These are phyloP conservation scores for Girardia tigrina DNA, from an alignment of 2,888 invertebrate genomes.

Conservation along the genomic window DNA sequence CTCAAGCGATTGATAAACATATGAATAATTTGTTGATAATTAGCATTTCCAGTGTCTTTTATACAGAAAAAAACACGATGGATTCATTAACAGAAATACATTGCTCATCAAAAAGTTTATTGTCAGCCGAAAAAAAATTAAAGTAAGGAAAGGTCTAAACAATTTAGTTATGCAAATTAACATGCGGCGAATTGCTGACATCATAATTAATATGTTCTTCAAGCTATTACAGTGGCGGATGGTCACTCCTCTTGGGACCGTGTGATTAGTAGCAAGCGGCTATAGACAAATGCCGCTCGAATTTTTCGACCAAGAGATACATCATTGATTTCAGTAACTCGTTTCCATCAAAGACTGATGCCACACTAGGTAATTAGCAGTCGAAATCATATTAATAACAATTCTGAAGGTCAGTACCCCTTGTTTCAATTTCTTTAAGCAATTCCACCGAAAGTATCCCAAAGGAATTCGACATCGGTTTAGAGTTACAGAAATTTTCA, in stretches of 20 bases:
- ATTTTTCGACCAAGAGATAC: background rate
- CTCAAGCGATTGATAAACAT: constrained; percentile 18
- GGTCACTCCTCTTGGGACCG: constrained; percentile 1
- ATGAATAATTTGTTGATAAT: constrained; percentile 14
- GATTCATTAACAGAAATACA: background rate
- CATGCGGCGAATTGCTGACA: constrained; percentile 2
- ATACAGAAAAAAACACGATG: background rate
- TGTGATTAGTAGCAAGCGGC: background rate
- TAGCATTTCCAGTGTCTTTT: background rate
- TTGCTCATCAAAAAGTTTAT: background rate
- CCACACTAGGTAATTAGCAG: constrained; percentile 18
- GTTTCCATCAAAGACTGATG: constrained; percentile 23
- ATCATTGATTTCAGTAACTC: constrained; percentile 23
- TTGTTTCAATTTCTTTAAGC: constrained; percentile 23
- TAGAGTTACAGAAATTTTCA: constrained; percentile 13
- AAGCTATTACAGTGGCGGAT: constrained; percentile 23
- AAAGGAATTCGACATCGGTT: constrained; percentile 13
- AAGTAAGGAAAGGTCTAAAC: constrained; percentile 23
- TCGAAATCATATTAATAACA: constrained; percentile 20
- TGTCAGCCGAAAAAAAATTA: background rate
- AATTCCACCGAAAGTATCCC: constrained; percentile 8
- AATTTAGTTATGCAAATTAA: constrained; percentile 23
- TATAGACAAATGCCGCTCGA: constrained; percentile 23
- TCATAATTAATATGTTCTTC: constrained; percentile 23
- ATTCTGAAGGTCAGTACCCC: constrained; percentile 23